Percentiles rank a stretch among this genome's conserved stretches.
Conservation (phyloP, 2,113 vertebrate genomes). For the Oncorhynchus mykiss region DNA sequence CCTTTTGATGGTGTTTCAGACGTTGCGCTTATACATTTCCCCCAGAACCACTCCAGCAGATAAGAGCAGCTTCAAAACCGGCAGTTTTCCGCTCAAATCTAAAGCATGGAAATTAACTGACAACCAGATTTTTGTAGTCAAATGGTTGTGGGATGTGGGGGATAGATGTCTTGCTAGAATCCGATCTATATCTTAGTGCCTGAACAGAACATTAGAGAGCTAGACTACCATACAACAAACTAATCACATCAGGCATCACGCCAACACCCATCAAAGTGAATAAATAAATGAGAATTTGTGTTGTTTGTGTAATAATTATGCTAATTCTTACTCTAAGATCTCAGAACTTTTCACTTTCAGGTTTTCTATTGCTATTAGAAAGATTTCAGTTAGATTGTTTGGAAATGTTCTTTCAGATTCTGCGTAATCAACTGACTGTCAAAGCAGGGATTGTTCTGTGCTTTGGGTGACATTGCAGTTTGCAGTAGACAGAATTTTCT, state of each 20-base stretch:
- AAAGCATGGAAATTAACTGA: constrained; percentile 33
- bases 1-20: constrained; percentile 49
- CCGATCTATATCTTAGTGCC: constrained; percentile 12
- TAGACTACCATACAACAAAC: not conserved
- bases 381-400: constrained; percentile 12
- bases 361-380: constrained; percentile 5
- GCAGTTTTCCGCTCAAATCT: constrained; percentile 7
- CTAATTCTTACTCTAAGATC: constrained; percentile 28
- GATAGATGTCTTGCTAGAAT: not conserved
- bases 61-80: constrained; percentile 55
- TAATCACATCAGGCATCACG: not conserved
- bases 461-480: not conserved
- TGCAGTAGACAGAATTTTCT: not conserved
- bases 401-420: constrained; percentile 20
- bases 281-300: not conserved
- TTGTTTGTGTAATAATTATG: not conserved
- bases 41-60: constrained; percentile 35
- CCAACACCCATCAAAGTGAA: constrained; percentile 4
- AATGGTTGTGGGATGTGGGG: constrained; percentile 38
- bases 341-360: constrained; percentile 5
- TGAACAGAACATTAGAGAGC: not conserved
- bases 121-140: constrained; percentile 28
- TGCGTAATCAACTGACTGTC: constrained; percentile 14
- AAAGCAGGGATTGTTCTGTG: too few species aligned
- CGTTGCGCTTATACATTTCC: constrained; percentile 1